Base-by-base conservation (phyloP, 2,113 vertebrate genomes). In the Hippocampus comes region DNA sequence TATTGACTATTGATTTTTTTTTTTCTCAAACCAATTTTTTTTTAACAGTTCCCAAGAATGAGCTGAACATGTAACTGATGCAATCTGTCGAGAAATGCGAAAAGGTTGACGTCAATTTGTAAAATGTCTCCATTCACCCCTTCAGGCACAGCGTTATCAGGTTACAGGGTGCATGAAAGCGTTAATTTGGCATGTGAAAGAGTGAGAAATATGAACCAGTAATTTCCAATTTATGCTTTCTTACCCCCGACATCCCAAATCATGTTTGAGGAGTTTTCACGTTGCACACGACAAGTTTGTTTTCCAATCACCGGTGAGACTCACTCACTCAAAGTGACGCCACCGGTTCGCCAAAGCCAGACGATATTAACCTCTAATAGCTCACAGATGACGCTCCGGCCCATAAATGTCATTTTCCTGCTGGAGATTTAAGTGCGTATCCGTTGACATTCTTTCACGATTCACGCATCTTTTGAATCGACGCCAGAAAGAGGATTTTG, bases 401-500 rank as follows among this genome's bases (percentile, higher is more conserved):
- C 71, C 69, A 68, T 77, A 70, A 61, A 61, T 72, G 60, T 72
- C 61, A 66, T 71, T 76, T 53, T 56, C 51, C 48, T 25, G 27
- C 2, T 2, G 15, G 59, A 9, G 43, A 68, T 38, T 65, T 42
- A 64, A 53, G 27, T 5, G 6, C 67, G 49, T 38, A 71, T 64
- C 59, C 43, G 64, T 73, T 73, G 9, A 67, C 69, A 69, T 66
- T 72, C 21, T 66, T 68, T 75, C 56, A 53, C 21, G 60, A 57
- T 48, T 63, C 34, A 46, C 67, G 43, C 73, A 61, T n/a, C 23
- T 69, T 38, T 67, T 51, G 30, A 69, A 48, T 51, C 2, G 38
- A 61, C 61, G 46, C 63, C 27, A 68, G 46, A 63, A 60, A 34
- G 20, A 63, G 42, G 64, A 67, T 61, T 34, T 61, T 34, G 17